Evolutionary conservation across 2,888 invertebrate genomes (phyloP), one percentile per base, ranked within the genome.

Genomic region (Emmelina monodactyla): DNA sequence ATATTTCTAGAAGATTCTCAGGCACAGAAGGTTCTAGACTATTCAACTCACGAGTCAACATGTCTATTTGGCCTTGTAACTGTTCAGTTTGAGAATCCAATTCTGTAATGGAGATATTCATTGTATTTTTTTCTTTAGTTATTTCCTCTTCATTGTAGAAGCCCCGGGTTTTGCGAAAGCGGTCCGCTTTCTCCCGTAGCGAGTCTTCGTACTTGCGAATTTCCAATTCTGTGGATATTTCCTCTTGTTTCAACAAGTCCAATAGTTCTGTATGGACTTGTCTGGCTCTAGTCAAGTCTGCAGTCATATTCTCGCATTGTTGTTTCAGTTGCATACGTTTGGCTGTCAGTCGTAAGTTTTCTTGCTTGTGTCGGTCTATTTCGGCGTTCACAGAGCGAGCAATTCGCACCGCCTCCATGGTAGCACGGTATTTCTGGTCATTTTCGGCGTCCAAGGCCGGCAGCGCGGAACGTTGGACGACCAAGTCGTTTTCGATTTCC

Each of bases 391-490:
- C 46, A 14, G 61, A 52, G 22, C 69, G 65, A 10, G 56, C 52
- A 14, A 51, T 52, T 33, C 47, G 52, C 19, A 72, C 40, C 9
- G 55, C 60, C 1, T 44, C 40, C 53, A 62, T 55, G 3, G 65
- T 56, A 37, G 68, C 62, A 1, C 57, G 53, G 45, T 55, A 60
- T 47, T 61, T 64, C 42, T 59, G 47, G 19, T 71, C 64, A 46
- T 63, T 63, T 41, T 70, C 67, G 1, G 54, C 66, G 31, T 70
- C 65, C 37, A 72, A 49, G 2, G 47, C 52, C 1, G 72, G 69
- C 40, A 66, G 46, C 1, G 57, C 56, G 1, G 62, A 55, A 10
- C 54, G 54, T 73, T 75, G 28, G 12, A 49, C 43, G 14, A 64
- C 45, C 35, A 75, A 51, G 30, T 60, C 58, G 43, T 66, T 59